phyloP scores from a whole-genome alignment of 2,797 vertebrate species.

The Agapornis canus region DNA sequence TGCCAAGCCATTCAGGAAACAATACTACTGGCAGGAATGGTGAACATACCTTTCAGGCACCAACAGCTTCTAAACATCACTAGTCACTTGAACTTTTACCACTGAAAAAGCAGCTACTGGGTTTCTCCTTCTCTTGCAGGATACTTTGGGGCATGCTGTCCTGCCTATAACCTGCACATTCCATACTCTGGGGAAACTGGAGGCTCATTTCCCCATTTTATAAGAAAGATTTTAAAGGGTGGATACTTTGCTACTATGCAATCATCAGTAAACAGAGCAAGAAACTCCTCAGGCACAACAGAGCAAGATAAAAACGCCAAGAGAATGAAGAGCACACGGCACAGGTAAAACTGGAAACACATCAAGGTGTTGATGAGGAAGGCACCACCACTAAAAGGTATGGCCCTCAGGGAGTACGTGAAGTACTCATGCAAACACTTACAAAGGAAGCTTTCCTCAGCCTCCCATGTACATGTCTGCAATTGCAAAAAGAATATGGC shows the following conservation, averaged over 20 bases:
- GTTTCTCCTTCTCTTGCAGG: not conserved
- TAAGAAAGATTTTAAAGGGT: not conserved
- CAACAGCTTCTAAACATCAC: not conserved
- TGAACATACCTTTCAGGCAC: not conserved
- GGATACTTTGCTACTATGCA: not conserved
- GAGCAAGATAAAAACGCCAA: slow-evolving; percentile 20
- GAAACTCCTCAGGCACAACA: slow-evolving; percentile 31
- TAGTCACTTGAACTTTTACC: not conserved
- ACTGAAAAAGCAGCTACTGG: not conserved
- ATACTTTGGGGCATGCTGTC: not conserved
- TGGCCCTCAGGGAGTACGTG: slow-evolving; percentile 2
- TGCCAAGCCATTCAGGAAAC: not conserved
- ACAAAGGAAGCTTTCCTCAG: not conserved
- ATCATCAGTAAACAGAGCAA: not conserved
- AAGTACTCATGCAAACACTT: not conserved
- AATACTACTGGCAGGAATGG: not conserved
- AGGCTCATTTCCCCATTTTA: not conserved
- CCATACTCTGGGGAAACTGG: not conserved
- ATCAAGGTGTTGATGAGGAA: slow-evolving; percentile 14
- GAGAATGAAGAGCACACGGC: not conserved
- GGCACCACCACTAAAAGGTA: not conserved
- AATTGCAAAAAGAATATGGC: not conserved
- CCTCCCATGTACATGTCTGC: not conserved
- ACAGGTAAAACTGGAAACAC: slow-evolving; percentile 13
- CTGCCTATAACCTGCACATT: not conserved